A percentile compares a stretch with the other conserved stretches of the same genome.
Conservation (phyloP, 2,888 invertebrate species). For the Resseliella maxima region DNA sequence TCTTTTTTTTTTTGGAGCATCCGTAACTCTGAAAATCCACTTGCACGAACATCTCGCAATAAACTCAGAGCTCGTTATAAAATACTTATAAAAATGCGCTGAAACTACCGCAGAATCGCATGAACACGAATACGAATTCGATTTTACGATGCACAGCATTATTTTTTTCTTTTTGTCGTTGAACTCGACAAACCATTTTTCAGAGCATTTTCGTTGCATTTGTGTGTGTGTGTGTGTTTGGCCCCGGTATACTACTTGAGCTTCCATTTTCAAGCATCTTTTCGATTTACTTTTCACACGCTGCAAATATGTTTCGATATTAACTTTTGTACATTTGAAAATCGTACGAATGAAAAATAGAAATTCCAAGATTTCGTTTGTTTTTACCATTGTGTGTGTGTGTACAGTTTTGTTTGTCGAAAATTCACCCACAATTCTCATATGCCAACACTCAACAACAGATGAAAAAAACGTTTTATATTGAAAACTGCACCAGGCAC, state of each 20-base stretch:
- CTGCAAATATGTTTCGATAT: slow-evolving; percentile 8
- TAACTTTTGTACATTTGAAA: slow-evolving; percentile 9
- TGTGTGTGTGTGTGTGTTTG: not conserved
- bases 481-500: not conserved
- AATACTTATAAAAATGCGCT: slow-evolving; percentile 24
- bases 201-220: not conserved
- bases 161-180: too few relatives aligned
- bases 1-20: not conserved
- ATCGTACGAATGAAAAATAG: too few relatives aligned
- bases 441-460: slow-evolving; percentile 49
- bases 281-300: not conserved
- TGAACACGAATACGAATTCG: not conserved
- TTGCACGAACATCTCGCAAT: slow-evolving; percentile 8
- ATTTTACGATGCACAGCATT: not conserved
- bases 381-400: not conserved
- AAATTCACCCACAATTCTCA: not conserved
- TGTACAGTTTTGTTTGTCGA: not conserved
- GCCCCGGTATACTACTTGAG: not conserved
- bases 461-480: slow-evolving; percentile 33
- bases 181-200: too few relatives aligned
- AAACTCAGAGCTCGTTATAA: slow-evolving; percentile 36
- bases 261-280: not conserved
- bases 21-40: not conserved
- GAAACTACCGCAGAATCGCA: not conserved
- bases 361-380: too few relatives aligned